Conservation (phyloP, 2,113 vertebrate genomes). For the Heteronetta atricapilla region DNA sequence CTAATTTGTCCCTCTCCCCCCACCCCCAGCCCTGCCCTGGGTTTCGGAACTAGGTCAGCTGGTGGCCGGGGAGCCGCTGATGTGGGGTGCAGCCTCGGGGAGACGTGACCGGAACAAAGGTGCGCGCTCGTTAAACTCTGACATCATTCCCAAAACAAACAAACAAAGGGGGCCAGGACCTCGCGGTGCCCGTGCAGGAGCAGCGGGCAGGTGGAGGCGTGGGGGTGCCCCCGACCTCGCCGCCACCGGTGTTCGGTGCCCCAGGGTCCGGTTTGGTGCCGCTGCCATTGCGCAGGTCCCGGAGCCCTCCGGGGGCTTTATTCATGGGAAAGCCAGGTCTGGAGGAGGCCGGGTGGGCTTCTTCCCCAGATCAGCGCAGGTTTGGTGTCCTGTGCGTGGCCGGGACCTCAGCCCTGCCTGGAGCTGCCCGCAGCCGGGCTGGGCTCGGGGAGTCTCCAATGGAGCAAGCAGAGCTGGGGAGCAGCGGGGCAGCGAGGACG, state of each 20-base stretch:
- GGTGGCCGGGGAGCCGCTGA: neutral
- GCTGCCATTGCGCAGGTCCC: accelerated
- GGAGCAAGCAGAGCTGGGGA: neutral
- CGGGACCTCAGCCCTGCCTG: neutral
- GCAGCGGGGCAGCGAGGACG: neutral
- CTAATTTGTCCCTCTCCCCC: conserved; percentile 73
- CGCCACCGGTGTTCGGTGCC: too few species aligned
- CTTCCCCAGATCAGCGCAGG: neutral
- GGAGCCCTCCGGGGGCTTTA: neutral
- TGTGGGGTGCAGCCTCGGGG: neutral
- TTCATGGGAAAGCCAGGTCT: accelerated
- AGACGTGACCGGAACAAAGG: conserved; percentile 27
- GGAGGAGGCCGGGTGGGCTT: neutral
- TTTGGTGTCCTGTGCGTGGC: neutral
- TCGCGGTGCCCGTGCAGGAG: too few species aligned
- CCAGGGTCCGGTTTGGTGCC: neutral
- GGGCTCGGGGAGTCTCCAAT: neutral
- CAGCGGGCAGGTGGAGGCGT: too few species aligned
- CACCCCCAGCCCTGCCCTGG: neutral
- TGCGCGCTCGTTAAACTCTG: conserved; percentile 43
- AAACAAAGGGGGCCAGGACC: neutral
- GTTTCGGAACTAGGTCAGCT: conserved; percentile 37
- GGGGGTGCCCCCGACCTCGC: neutral
- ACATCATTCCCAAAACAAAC: neutral
- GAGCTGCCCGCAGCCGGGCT: neutral